Percentiles rank a stretch among this genome's conserved stretches.
Evolutionary conservation across 2,797 vertebrate genomes (phyloP).

Genomic region (Perodicticus potto): DNA sequence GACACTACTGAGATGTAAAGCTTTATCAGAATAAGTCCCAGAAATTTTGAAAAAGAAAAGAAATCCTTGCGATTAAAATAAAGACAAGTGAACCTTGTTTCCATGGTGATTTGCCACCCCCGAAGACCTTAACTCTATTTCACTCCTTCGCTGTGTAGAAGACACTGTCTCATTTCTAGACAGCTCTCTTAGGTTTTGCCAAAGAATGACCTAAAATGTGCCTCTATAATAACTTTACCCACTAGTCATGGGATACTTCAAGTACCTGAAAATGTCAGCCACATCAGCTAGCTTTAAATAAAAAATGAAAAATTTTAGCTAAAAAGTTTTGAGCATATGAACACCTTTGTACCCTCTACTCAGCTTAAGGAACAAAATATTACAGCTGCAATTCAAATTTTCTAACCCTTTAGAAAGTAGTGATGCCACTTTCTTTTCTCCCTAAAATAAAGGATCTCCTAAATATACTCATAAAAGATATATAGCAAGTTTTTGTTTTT

Average conservation of each 20-base stretch:
- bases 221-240: neutral
- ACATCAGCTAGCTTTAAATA: neutral
- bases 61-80: neutral
- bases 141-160: neutral
- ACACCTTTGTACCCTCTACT: neutral
- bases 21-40: neutral
- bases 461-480: neutral
- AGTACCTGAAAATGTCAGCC: neutral
- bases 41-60: neutral
- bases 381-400: neutral
- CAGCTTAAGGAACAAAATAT: neutral
- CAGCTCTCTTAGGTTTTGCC: neutral
- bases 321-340: neutral
- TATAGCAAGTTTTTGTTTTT: neutral
- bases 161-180: neutral
- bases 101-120: neutral
- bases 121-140: neutral
- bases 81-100: neutral
- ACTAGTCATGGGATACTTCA: neutral
- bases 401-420: neutral
- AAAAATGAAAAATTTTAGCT: neutral
- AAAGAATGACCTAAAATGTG: neutral
- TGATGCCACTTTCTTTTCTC: neutral
- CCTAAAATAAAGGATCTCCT: neutral
- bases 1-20: neutral